phyloP scores from a whole-genome alignment of 2,113 vertebrate genomes.

The Archilochus colubris region DNA sequence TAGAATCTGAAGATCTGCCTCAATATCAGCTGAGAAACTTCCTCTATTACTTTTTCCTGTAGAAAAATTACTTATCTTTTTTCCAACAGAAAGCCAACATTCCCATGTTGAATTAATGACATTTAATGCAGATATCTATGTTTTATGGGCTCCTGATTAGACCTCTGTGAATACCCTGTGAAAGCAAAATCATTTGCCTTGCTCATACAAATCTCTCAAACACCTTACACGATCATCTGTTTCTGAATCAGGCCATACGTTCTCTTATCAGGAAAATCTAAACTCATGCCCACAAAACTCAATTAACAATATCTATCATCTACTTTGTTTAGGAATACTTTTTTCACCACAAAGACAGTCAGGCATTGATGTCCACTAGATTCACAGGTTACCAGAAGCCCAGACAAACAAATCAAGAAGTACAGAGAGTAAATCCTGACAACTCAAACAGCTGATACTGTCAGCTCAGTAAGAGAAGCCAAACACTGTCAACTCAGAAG shows the following conservation, averaged over 20 bases:
- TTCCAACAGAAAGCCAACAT: not conserved
- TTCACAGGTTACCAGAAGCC: not conserved
- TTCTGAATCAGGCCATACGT: not conserved
- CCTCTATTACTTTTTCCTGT: not conserved
- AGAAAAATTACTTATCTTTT: not conserved
- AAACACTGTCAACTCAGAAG: not conserved
- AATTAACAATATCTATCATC: not conserved
- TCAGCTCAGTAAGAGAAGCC: not conserved
- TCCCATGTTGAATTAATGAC: not conserved
- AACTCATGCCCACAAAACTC: not conserved
- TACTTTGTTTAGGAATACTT: not conserved
- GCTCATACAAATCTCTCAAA: not conserved
- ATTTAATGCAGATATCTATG: not conserved
- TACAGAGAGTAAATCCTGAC: not conserved
- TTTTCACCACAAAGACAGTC: not conserved
- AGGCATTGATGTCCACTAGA: not conserved
- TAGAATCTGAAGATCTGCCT: not conserved
- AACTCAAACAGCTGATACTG: not conserved
- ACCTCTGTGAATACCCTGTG: rapidly evolving
- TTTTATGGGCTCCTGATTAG: not conserved
- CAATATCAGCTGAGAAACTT: not conserved
- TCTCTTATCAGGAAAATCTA: not conserved
- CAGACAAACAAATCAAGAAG: not conserved
- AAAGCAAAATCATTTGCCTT: not conserved
- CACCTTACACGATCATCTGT: not conserved